Percentiles rank a stretch among this genome's conserved stretches.
Evolutionary conservation across 2,888 invertebrate genomes (phyloP).

Genomic region (Linnaemya vulpina): DNA sequence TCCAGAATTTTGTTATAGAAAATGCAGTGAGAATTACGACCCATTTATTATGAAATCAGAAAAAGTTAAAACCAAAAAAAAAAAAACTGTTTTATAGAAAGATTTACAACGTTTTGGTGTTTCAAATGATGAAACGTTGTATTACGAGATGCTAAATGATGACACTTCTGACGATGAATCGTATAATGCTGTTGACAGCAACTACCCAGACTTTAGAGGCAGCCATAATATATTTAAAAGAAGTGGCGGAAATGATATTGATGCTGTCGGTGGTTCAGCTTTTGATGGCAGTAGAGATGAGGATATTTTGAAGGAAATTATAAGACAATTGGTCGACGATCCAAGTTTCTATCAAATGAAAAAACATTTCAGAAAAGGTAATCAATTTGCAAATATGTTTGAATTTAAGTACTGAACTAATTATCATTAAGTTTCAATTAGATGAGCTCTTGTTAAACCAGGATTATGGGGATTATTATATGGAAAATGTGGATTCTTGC

Average conservation of each 20-base stretch:
- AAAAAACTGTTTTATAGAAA: constrained; percentile 28
- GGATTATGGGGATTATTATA: constrained; percentile 4
- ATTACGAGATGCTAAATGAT: constrained; percentile 45
- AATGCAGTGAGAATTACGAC: constrained; percentile 61
- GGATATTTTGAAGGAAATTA: constrained; percentile 23
- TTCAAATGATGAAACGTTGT: background rate
- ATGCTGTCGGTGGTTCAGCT: background rate
- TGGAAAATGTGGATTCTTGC: background rate
- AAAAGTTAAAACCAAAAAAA: background rate
- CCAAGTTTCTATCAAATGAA: constrained; percentile 41
- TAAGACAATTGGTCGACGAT: constrained; percentile 37
- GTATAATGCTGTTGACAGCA: background rate
- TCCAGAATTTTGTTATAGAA: constrained; percentile 76
- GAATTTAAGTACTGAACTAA: no score
- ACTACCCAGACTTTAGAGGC: background rate
- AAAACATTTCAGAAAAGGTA: constrained; percentile 28
- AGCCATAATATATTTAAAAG: background rate
- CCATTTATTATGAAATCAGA: background rate
- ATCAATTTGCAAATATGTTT: background rate
- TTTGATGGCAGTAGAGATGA: constrained; percentile 2
- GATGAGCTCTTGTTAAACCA: background rate
- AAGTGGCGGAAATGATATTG: background rate
- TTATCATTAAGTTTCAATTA: background rate
- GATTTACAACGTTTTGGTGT: constrained; percentile 61
- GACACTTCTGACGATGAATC: background rate